Conservation (phyloP, 2,888 invertebrate genomes). For the Eupithecia centaureata region DNA sequence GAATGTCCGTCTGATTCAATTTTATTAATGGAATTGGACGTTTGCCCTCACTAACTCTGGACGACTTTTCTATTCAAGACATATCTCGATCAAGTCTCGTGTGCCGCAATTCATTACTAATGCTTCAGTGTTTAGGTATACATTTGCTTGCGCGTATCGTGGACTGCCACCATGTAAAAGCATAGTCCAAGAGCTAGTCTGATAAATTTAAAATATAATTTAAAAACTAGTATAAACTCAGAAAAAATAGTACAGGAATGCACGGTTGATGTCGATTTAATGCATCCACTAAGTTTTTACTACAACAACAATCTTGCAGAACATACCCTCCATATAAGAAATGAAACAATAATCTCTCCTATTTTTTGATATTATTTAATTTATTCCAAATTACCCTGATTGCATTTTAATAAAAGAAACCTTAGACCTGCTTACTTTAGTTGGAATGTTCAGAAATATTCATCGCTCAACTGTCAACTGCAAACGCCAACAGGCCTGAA, state of each 20-base stretch:
- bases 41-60: constrained; percentile 81
- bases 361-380: no score
- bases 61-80: constrained; percentile 73
- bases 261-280: not conserved
- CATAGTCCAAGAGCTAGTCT: constrained; percentile 19
- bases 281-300: not conserved
- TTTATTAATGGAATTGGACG: constrained; percentile 84
- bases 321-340: not conserved
- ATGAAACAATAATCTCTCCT: no score
- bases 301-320: not conserved
- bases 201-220: not conserved
- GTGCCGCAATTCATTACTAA: constrained; percentile 61
- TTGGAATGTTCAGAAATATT: no score
- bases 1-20: constrained; percentile 83
- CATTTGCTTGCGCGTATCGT: constrained; percentile 47
- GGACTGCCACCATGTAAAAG: constrained; percentile 50
- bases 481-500: no score
- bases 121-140: constrained; percentile 53
- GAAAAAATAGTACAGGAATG: not conserved
- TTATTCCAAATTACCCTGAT: no score
- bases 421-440: no score
- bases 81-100: constrained; percentile 57
- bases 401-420: no score
- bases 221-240: not conserved
- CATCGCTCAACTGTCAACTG: no score